Percentiles rank a stretch among this genome's conserved stretches.
Conservation (phyloP, 2,113 vertebrate species). For the Rhagologus leucostigma region DNA sequence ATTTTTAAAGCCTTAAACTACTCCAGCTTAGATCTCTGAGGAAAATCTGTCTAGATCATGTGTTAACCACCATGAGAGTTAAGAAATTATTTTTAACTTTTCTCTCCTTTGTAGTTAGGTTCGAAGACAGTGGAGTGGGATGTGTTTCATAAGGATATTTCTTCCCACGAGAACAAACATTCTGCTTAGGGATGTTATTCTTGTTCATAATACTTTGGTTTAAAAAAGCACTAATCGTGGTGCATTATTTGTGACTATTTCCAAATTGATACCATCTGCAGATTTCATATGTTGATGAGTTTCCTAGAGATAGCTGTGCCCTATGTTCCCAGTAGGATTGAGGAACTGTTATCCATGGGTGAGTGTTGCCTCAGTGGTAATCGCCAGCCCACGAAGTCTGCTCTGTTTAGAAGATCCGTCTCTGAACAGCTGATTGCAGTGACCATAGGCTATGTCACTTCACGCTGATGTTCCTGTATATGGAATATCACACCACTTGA, state of each 20-base stretch:
- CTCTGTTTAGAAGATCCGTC: not conserved
- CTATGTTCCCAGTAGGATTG: not conserved
- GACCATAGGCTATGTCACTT: not conserved
- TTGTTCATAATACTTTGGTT: not conserved
- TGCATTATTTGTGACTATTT: not conserved
- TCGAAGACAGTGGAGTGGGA: not conserved
- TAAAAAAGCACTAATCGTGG: not conserved
- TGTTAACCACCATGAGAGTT: not conserved
- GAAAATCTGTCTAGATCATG: not conserved
- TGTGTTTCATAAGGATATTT: not conserved
- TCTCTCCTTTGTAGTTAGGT: not conserved
- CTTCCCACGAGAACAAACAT: not conserved
- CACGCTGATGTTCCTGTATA: not conserved
- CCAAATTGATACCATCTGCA: not conserved
- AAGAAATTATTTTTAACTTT: not conserved
- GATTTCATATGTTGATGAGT: not conserved
- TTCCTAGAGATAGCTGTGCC: not conserved
- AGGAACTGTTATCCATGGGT: not conserved
- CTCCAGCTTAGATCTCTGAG: not conserved
- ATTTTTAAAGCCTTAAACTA: not conserved
- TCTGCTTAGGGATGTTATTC: not conserved
- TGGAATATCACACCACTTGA: not conserved
- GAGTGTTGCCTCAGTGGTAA: not conserved
- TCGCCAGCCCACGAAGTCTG: not conserved
- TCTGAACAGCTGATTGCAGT: not conserved